These are phyloP conservation scores for Hyppa rectilinea DNA, from an alignment of 2,888 invertebrate genomes.

Conservation along the genomic window DNA sequence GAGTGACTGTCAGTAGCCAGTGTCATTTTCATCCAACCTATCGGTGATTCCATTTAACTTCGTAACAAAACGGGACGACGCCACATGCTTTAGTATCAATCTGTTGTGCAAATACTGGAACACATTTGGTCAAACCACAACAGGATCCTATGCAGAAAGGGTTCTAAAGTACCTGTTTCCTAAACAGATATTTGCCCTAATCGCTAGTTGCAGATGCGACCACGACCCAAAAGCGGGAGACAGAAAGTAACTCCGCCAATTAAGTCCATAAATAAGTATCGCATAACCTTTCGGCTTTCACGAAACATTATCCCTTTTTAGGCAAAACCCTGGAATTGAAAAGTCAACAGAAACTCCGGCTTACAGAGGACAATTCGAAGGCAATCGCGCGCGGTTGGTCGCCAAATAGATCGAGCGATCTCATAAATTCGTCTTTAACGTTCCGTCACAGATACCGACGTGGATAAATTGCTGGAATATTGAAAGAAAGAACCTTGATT, in stretches of 20 bases:
- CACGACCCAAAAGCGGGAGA: neutral
- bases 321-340: conserved; percentile 27
- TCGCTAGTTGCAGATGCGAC: conserved; percentile 2
- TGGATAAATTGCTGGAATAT: conserved; percentile 48
- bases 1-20: too few species aligned
- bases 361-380: conserved; percentile 23
- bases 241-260: neutral
- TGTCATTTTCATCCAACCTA: too few species aligned
- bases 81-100: neutral
- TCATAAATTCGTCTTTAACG: conserved; percentile 57
- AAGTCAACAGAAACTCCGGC: conserved; percentile 44
- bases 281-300: neutral
- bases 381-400: conserved; percentile 48
- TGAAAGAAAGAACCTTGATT: conserved; percentile 39
- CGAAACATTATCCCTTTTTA: conserved; percentile 23
- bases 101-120: neutral
- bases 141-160: neutral
- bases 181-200: conserved; percentile 15
- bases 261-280: neutral
- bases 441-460: conserved; percentile 33
- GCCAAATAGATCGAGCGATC: conserved; percentile 54
- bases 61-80: too few species aligned
- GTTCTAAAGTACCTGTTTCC: conserved; percentile 15
- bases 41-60: too few species aligned
- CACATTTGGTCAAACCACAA: neutral